phyloP scores from a whole-genome alignment of 1,140 invertebrate genomes.

The Drosophila auraria region DNA sequence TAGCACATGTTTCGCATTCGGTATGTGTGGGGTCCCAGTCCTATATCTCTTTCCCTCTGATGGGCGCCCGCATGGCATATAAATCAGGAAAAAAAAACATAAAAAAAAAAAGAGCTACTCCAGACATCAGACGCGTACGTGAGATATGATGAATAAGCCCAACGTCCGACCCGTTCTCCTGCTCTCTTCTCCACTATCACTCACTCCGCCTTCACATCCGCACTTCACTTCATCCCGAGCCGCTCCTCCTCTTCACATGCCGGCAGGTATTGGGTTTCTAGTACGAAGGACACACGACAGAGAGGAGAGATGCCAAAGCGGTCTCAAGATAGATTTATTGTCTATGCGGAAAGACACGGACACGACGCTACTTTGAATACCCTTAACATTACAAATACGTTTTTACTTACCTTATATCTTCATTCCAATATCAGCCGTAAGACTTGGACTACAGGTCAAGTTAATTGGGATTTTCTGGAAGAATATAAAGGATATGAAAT shows the following conservation, averaged over 20 bases:
- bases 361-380: constrained; percentile 3
- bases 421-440: constrained; percentile 3
- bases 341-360: constrained; percentile 1
- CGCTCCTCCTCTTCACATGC: constrained; percentile 28
- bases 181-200: constrained; percentile 10
- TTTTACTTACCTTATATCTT: constrained; percentile 9
- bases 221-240: constrained; percentile 6
- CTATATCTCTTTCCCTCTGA: neutral
- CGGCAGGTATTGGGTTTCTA: constrained; percentile 67
- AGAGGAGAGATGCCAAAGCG: constrained; percentile 14
- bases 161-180: constrained; percentile 12
- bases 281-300: constrained; percentile 46
- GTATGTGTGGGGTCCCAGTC: constrained; percentile 19
- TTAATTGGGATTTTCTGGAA: constrained; percentile 10
- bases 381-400: neutral
- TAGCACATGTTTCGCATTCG: constrained; percentile 50
- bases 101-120: constrained; percentile 29
- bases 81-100: constrained; percentile 29
- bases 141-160: constrained; percentile 62
- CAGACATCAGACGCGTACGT: constrained; percentile 51
- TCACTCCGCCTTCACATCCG: constrained; percentile 9
- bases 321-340: constrained; percentile 34
- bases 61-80: constrained; percentile 56
- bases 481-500: neutral
- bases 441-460: constrained; percentile 14